Percentiles rank a stretch among this genome's conserved stretches.
phyloP scores from a whole-genome alignment of 2,797 vertebrate genomes.

The Anomalospiza imberbis region DNA sequence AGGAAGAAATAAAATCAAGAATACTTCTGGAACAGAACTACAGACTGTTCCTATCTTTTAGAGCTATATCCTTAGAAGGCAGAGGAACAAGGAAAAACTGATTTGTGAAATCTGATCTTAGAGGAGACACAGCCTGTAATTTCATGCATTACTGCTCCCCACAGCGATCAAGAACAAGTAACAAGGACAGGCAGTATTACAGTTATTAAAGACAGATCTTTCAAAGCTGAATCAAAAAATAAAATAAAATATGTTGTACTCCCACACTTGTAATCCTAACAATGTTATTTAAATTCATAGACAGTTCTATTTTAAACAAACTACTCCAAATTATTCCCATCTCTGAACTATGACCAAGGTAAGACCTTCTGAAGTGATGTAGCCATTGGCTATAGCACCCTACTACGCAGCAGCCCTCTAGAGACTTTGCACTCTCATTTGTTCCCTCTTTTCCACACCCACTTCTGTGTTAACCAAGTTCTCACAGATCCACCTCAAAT shows the following conservation, averaged over 20 bases:
- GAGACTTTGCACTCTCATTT: not conserved
- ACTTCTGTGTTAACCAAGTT: not conserved
- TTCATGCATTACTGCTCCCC: not conserved
- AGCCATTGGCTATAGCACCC: not conserved
- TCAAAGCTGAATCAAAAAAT: not conserved
- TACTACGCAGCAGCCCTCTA: not conserved
- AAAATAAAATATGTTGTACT: not conserved
- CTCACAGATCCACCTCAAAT: conserved; percentile 37
- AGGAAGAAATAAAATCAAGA: not conserved
- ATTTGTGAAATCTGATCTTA: not conserved
- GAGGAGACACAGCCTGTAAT: not conserved
- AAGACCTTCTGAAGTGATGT: not conserved
- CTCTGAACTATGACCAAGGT: not conserved
- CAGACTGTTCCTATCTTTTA: not conserved
- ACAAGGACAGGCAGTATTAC: not conserved
- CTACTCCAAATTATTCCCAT: not conserved
- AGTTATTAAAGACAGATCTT: not conserved
- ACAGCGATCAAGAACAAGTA: not conserved
- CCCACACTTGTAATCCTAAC: not conserved
- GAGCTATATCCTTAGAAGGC: not conserved
- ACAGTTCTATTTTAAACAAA: not conserved
- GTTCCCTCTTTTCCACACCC: not conserved
- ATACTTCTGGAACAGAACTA: not conserved
- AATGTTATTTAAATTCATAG: not conserved
- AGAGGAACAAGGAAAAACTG: not conserved